Percentiles rank a stretch among this genome's conserved stretches.
phyloP scores from a whole-genome alignment of 2,797 vertebrate genomes.

The Furcifer pardalis region DNA sequence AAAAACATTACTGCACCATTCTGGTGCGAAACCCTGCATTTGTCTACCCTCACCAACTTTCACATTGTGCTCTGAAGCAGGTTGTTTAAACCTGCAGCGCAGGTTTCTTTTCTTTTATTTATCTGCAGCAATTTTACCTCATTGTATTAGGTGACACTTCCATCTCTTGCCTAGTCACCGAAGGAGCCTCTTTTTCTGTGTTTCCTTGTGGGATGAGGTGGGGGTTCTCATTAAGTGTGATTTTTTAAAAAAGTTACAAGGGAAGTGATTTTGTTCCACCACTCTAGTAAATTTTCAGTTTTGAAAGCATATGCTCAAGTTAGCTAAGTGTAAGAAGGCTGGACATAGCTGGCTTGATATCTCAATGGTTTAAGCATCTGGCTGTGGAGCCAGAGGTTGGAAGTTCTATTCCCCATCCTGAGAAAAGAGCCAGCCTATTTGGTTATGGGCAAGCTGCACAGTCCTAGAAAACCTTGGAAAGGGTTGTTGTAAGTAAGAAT shows the following conservation, averaged over 20 bases:
- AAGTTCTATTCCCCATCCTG: too few species aligned
- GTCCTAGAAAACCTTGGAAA: too few species aligned
- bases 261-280: not conserved
- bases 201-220: not conserved
- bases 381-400: too few species aligned
- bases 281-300: not conserved
- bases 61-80: not conserved
- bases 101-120: too few species aligned
- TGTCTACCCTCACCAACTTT: too few species aligned
- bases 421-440: too few species aligned
- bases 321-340: not conserved
- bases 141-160: not conserved
- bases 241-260: not conserved
- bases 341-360: not conserved
- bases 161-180: not conserved
- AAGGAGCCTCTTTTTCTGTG: not conserved
- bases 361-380: too few species aligned
- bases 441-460: too few species aligned
- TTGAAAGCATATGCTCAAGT: not conserved
- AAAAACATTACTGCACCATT: not conserved
- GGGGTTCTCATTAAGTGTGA: not conserved
- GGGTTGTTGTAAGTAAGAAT: too few species aligned
- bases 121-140: not conserved
- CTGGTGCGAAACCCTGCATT: not conserved
- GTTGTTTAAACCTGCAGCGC: not conserved